phyloP scores from a whole-genome alignment of 1,140 invertebrate genomes.

The Euborellia annulipes region DNA sequence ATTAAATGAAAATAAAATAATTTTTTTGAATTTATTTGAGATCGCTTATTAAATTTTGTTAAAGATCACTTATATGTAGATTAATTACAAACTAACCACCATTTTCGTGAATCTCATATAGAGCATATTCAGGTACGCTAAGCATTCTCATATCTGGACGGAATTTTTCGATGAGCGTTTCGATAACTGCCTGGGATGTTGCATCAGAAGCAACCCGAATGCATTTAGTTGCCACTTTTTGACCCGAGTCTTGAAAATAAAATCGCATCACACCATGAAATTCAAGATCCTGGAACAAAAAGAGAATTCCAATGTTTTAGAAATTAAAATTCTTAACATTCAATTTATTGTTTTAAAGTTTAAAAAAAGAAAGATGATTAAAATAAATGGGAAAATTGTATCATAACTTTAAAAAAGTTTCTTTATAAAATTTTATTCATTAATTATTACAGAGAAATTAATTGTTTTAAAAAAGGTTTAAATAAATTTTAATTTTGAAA shows the following conservation, averaged over 20 bases:
- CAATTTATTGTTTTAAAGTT: too few relatives aligned
- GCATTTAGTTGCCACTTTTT: slow-evolving; percentile 98
- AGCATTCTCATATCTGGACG: slow-evolving; percentile 98
- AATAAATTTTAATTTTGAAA: too few relatives aligned
- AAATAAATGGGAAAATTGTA: too few relatives aligned
- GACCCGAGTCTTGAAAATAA: slow-evolving; percentile 94
- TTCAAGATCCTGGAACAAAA: slow-evolving; percentile 71
- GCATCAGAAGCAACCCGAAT: slow-evolving; percentile 93
- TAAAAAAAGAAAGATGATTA: neutral
- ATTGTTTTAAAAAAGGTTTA: too few relatives aligned
- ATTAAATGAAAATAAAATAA: neutral
- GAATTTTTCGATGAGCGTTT: slow-evolving; percentile 97
- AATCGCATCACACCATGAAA: slow-evolving; percentile 99
- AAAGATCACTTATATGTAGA: too few relatives aligned
- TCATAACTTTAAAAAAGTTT: too few relatives aligned
- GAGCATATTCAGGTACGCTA: slow-evolving; percentile 83
- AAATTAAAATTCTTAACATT: too few relatives aligned
- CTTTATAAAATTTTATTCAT: too few relatives aligned
- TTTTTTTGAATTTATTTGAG: neutral
- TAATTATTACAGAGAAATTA: too few relatives aligned
- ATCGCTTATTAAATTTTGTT: too few relatives aligned
- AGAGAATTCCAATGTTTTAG: neutral
- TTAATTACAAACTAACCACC: slow-evolving; percentile 44
- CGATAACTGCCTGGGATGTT: slow-evolving; percentile 85
- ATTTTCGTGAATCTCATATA: slow-evolving; percentile 95